These are phyloP conservation scores for Cottoperca gobio DNA, from an alignment of 2,797 vertebrate species.

Conservation along the genomic window DNA sequence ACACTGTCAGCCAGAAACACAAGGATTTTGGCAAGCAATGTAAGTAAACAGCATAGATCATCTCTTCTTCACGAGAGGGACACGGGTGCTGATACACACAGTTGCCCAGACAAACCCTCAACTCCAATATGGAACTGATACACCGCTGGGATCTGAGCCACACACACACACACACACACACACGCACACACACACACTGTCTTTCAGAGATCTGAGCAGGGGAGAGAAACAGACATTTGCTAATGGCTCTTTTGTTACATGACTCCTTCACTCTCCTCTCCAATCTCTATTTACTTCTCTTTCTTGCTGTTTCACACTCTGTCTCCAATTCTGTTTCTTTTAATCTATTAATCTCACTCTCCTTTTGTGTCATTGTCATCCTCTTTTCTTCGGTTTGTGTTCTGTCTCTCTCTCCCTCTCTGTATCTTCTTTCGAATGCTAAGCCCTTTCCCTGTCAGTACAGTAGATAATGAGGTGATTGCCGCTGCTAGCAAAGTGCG, in stretches of 20 bases:
- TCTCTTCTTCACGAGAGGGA: background rate
- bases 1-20: background rate
- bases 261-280: conserved; percentile 33
- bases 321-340: conserved; percentile 23
- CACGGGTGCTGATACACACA: conserved; percentile 29
- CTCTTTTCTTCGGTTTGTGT: background rate
- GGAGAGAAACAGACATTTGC: conserved; percentile 33
- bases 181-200: conserved; percentile 4
- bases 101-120: conserved; percentile 22
- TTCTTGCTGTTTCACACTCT: conserved; percentile 24
- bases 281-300: conserved; percentile 33
- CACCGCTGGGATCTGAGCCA: conserved; percentile 29
- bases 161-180: conserved; percentile 2
- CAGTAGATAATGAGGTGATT: conserved; percentile 72
- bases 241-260: conserved; percentile 67
- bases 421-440: conserved; percentile 32
- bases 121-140: conserved; percentile 35
- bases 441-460: conserved; percentile 51
- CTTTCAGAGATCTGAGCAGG: conserved; percentile 32
- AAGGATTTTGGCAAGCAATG: conserved; percentile 1
- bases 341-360: conserved; percentile 31
- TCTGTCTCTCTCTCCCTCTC: conserved; percentile 11
- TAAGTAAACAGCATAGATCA: background rate
- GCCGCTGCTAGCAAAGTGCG: conserved; percentile 41
- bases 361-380: conserved; percentile 34